These are phyloP conservation scores for Clarias gariepinus DNA, from an alignment of 2,113 vertebrate species.

Conservation along the genomic window DNA sequence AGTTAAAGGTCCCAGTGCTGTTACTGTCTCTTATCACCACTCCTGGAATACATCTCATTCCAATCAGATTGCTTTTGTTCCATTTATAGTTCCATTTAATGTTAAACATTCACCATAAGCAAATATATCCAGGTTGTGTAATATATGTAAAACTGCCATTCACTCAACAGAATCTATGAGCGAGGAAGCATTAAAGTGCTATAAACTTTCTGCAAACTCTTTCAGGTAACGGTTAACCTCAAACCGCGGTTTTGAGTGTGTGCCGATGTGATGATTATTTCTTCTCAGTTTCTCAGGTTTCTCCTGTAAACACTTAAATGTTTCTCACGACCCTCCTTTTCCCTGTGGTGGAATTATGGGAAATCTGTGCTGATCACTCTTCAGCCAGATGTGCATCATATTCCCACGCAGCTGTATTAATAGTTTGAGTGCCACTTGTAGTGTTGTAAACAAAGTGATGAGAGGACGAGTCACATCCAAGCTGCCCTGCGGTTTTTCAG, in stretches of 20 bases:
- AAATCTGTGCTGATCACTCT: conserved; percentile 14
- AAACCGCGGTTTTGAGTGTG: background rate
- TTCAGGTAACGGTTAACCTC: conserved; percentile 8
- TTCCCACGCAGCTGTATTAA: conserved; percentile 35
- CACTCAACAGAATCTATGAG: background rate
- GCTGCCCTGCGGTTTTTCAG: background rate
- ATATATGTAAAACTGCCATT: background rate
- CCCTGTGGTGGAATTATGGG: background rate
- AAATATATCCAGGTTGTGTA: too few relatives aligned
- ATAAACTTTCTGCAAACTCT: background rate
- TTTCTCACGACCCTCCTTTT: conserved; percentile 9
- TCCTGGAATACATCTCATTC: too few relatives aligned
- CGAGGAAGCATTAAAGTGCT: background rate
- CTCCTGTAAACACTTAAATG: conserved; percentile 13
- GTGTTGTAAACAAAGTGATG: conserved; percentile 30
- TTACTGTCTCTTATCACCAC: too few relatives aligned
- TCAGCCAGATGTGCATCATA: conserved; percentile 18
- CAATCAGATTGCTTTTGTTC: background rate
- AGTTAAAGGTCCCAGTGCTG: too few relatives aligned
- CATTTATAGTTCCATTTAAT: background rate
- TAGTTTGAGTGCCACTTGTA: conserved; percentile 29
- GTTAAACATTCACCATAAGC: background rate
- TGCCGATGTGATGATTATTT: conserved; percentile 2
- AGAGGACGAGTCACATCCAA: conserved; percentile 10
- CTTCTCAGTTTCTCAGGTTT: conserved; percentile 17